phyloP scores from a whole-genome alignment of 37 sponge, comb jelly and placozoan genomes.

The Crambe crambe region DNA sequence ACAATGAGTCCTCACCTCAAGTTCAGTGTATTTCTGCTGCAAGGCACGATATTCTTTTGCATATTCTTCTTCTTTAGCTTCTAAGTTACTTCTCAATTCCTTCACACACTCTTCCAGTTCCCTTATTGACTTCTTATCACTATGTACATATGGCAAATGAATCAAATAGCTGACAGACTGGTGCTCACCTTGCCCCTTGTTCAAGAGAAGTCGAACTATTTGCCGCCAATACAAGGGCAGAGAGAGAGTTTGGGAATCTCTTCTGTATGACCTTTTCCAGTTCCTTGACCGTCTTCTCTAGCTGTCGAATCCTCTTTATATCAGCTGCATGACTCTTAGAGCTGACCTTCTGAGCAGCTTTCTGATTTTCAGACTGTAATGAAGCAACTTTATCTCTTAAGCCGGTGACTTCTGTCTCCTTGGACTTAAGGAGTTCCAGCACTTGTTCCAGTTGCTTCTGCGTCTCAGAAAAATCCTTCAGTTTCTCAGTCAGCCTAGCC shows the following conservation, averaged over 20 bases:
- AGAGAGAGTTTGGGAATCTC: slow-evolving; percentile 75
- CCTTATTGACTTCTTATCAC: not conserved
- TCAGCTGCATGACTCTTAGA: not conserved
- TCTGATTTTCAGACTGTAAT: not conserved
- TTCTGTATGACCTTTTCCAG: slow-evolving; percentile 63
- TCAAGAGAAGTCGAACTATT: slow-evolving; percentile 1
- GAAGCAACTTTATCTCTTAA: slow-evolving; percentile 28
- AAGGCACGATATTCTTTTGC: slow-evolving; percentile 22
- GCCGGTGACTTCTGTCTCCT: slow-evolving; percentile 36
- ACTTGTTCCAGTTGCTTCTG: slow-evolving; percentile 47
- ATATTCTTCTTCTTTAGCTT: slow-evolving; percentile 44
- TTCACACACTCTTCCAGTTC: slow-evolving; percentile 46
- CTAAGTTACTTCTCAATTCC: slow-evolving; percentile 37
- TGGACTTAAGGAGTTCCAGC: slow-evolving; percentile 27
- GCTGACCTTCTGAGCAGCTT: not conserved
- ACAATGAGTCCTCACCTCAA: slow-evolving; percentile 87
- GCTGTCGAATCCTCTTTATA: slow-evolving; percentile 26
- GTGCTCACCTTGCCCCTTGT: not conserved
- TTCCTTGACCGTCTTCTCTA: slow-evolving; percentile 70
- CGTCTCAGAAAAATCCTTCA: slow-evolving; percentile 48
- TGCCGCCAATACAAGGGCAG: slow-evolving; percentile 69
- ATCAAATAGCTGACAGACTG: too few relatives aligned
- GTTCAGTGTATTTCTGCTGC: slow-evolving; percentile 49
- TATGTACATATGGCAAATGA: not conserved
- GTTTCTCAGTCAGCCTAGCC: slow-evolving; percentile 18